Evolutionary conservation across 2,888 invertebrate genomes (phyloP), one percentile per base, ranked within the genome.

Genomic region (Caenorhabditis sinica): DNA sequence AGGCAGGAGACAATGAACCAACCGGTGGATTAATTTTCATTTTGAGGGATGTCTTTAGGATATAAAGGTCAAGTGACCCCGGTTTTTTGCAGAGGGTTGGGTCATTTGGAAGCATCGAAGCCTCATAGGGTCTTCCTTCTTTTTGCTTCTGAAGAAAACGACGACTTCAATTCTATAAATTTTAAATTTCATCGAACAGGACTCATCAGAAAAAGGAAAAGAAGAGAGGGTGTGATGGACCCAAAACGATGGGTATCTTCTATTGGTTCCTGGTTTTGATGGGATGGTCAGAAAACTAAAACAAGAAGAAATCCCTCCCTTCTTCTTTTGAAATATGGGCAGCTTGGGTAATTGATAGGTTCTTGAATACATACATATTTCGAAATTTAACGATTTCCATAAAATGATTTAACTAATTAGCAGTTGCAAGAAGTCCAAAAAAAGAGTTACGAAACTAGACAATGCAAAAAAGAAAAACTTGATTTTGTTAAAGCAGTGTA

Each of bases 101-200:
- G 65, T 74, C 65, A 65, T 73, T 60, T 49, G 43, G 30, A 43
- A 28, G 58, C 58, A 60, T 15, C 30, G 23, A 51, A 33, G 20
- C 11, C 49, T 45, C 45, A 40, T 30, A 28, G 43, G 66, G 20
- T 45, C 28, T 68, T 53, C 53, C 53, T 53, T 28, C 17, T 28
- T 40, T 43, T 53, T 53, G 23, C 36, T 40, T 51, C 51, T 33
- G 53, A 53, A 53, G 28, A 40, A 40, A 40, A 40, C 40, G 63
- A 40, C n/a, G 17, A 61, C 77, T 69, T 49, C 69, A 77, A 77
- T 77, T 77, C 77, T 28, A 77, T 77, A 77, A 77, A 77, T 77
- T 77, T 77, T 77, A 69, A 77, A 77, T 77, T 69, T 61, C 45
- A 68, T 76, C 68, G 75, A 76, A 76, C 75, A 75, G 68, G 61